A percentile compares a stretch with the other conserved stretches of the same genome.
Evolutionary conservation across 2,797 vertebrate genomes (phyloP).

Genomic region (Eleutherodactylus coqui): DNA sequence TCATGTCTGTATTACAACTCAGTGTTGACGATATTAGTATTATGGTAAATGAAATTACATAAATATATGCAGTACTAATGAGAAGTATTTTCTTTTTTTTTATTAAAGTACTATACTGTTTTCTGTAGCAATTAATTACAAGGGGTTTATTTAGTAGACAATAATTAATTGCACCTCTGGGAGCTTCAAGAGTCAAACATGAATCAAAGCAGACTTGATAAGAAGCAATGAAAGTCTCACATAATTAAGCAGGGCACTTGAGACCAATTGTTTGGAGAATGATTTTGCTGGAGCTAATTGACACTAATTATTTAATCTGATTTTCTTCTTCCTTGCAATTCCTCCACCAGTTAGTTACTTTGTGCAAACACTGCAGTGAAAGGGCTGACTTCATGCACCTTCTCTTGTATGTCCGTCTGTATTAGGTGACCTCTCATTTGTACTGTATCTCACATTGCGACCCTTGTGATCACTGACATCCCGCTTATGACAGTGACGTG

Average conservation of each 20-base stretch:
- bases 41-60: conserved; percentile 42
- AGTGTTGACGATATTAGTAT: neutral
- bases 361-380: conserved; percentile 63
- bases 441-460: conserved; percentile 13
- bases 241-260: conserved; percentile 98
- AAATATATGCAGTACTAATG: conserved; percentile 63
- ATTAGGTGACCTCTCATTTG: conserved; percentile 49
- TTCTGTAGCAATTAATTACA: conserved; percentile 81
- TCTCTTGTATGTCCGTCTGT: conserved; percentile 4
- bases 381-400: conserved; percentile 68
- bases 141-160: conserved; percentile 93
- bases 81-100: conserved; percentile 58
- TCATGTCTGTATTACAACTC: neutral
- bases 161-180: conserved; percentile 99
- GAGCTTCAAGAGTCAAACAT: conserved; percentile 92
- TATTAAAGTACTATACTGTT: conserved; percentile 72
- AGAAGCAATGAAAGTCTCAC: conserved; percentile 93
- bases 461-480: conserved; percentile 27
- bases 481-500: conserved; percentile 36
- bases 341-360: conserved; percentile 72
- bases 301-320: conserved; percentile 99
- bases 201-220: conserved; percentile 96
- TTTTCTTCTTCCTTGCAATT: conserved; percentile 87
- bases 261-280: conserved; percentile 99
- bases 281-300: conserved; percentile 99